Percentiles rank a stretch among this genome's conserved stretches.
These are phyloP conservation scores for Bubo bubo DNA, from an alignment of 2,113 vertebrate genomes.

Conservation along the genomic window DNA sequence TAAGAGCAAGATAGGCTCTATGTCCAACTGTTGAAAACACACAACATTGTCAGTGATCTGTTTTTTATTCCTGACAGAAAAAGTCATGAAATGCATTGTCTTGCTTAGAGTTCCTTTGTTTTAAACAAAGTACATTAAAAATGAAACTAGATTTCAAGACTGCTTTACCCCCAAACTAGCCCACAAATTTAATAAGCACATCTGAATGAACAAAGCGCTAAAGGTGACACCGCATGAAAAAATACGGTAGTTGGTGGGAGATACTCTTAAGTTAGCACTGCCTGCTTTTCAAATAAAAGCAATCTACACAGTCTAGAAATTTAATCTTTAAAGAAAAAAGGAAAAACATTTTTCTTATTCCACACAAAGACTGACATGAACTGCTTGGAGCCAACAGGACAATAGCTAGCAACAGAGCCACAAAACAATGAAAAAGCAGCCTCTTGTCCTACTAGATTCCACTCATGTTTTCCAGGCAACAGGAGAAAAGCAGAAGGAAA, in stretches of 20 bases:
- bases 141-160: background rate
- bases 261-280: background rate
- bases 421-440: slow-evolving; percentile 23
- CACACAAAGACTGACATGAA: slow-evolving; percentile 51
- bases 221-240: background rate
- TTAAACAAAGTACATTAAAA: background rate
- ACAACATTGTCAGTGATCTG: background rate
- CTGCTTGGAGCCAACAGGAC: background rate
- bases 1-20: background rate
- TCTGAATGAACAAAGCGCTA: background rate
- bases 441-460: slow-evolving; percentile 56
- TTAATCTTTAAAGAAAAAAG: background rate
- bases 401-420: slow-evolving; percentile 20
- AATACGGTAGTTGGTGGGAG: background rate
- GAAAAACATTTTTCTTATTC: slow-evolving; percentile 49
- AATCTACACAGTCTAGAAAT: background rate
- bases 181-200: background rate
- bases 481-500: slow-evolving; percentile 34
- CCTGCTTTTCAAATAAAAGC: background rate
- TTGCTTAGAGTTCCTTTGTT: background rate
- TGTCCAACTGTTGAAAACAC: background rate
- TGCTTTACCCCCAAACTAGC: background rate
- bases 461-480: slow-evolving; percentile 62
- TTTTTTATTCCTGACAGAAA: background rate
- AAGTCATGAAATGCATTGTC: background rate